Evolutionary conservation across 37 sponge, comb jelly and placozoan genomes (phyloP), one percentile per base, ranked within the genome.

Genomic region (Haliclona indistincta): DNA sequence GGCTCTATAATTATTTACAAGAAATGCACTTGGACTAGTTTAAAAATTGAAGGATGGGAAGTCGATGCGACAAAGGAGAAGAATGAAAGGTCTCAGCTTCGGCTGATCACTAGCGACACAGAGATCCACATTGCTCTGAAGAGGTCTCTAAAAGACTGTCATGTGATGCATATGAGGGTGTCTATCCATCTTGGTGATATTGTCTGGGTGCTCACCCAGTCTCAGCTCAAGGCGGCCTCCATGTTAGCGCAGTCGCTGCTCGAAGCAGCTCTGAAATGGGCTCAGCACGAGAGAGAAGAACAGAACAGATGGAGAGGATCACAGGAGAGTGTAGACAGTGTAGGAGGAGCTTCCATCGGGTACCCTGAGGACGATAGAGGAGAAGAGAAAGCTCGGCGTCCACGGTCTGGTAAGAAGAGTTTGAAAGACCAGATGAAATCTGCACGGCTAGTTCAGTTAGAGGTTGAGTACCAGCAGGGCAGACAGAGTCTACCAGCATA

Each of bases 121-220:
- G 45, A 41, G 20, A 58, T 90, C 15, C 19, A 63, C 0, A 37
- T 85, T 22, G 70, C 91, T 43, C 54, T 81, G 39, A 90, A 90
- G 56, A 71, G 91, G 1, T 25, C 40, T 3, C 22, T 93, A 19
- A 35, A 72, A n/a, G 79, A 88, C 80, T 78, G 85, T 44, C 56
- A 81, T 2, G 41, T 88, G 36, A 61, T 88, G 49, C 53, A 64
- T 61, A 70, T 78, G 7, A 41, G 76, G 37, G 45, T 84, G 20
- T 63, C 82, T 4, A 61, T 84, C 8, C 64, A 84, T 20, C 63
- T 92, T 19, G 86, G 86, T 0, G 93, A 88, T 56, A 19, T 93
- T 13, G 67, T 88, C n/a, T 88, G 89, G 74, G 81, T 93, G 22
- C 62, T 93, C 74, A 93, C 81, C 28, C 89, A 88, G 56, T 73